These are phyloP conservation scores for Rallus limicola DNA, from an alignment of 2,113 vertebrate species.

Conservation along the genomic window DNA sequence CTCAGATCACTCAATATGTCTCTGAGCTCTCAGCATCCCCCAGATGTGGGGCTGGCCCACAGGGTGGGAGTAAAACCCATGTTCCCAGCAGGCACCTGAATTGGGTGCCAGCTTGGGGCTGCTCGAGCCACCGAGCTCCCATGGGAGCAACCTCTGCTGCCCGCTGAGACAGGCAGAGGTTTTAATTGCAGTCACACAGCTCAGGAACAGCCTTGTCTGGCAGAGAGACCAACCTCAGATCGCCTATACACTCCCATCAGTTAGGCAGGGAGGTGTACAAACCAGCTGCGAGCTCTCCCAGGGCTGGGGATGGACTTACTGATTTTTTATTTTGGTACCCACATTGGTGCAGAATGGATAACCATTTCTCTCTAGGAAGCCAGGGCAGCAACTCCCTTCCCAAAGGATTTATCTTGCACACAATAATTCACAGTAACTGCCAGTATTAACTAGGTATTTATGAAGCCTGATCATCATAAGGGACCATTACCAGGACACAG, in stretches of 20 bases:
- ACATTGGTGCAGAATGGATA: accelerated
- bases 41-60: not conserved
- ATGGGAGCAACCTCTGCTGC: not conserved
- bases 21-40: not conserved
- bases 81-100: accelerated
- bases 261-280: not conserved
- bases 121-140: not conserved
- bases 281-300: accelerated
- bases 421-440: not conserved
- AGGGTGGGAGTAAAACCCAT: accelerated
- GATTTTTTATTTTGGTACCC: not conserved
- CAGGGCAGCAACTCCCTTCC: not conserved
- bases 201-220: not conserved
- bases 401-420: not conserved
- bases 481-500: not conserved
- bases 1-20: not conserved
- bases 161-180: not conserved
- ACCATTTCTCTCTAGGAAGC: not conserved
- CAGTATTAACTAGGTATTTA: not conserved
- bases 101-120: not conserved
- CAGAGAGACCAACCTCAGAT: not conserved
- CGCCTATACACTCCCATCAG: not conserved
- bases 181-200: not conserved
- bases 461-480: not conserved
- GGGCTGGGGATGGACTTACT: not conserved